phyloP scores from a whole-genome alignment of 2,797 vertebrate species.

The Glyptemys insculpta region DNA sequence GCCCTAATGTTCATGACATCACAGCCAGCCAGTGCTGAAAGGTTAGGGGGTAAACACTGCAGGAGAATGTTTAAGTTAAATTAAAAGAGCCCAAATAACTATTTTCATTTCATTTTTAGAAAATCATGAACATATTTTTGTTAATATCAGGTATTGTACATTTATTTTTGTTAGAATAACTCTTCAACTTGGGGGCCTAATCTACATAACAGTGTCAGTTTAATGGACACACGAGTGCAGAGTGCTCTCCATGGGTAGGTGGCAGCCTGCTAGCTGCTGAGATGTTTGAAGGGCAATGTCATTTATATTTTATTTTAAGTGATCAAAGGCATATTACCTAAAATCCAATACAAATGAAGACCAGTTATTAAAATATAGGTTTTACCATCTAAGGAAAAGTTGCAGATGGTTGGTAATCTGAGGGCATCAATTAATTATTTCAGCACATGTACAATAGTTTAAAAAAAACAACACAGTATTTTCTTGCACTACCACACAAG shows the following conservation, averaged over 20 bases:
- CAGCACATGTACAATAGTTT: background rate
- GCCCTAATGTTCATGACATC: background rate
- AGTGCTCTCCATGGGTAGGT: background rate
- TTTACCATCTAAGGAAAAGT: conserved; percentile 35
- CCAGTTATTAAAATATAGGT: background rate
- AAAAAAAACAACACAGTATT: background rate
- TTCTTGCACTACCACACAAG: background rate
- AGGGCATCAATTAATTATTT: conserved; percentile 11
- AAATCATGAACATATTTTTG: background rate
- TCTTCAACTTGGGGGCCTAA: background rate
- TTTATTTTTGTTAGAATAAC: background rate
- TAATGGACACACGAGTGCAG: background rate
- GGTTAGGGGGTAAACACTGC: background rate
- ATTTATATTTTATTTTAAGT: conserved; percentile 32
- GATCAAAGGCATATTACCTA: background rate
- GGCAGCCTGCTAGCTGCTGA: background rate
- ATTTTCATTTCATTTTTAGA: background rate
- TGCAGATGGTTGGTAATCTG: background rate
- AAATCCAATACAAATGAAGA: conserved; percentile 18
- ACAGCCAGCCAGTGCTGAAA: background rate
- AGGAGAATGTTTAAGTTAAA: background rate
- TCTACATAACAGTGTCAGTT: background rate
- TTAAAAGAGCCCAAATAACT: background rate
- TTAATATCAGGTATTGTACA: background rate
- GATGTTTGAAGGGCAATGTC: conserved; percentile 28